phyloP scores from a whole-genome alignment of 2,113 vertebrate species.

The Brevimyrus niger region DNA sequence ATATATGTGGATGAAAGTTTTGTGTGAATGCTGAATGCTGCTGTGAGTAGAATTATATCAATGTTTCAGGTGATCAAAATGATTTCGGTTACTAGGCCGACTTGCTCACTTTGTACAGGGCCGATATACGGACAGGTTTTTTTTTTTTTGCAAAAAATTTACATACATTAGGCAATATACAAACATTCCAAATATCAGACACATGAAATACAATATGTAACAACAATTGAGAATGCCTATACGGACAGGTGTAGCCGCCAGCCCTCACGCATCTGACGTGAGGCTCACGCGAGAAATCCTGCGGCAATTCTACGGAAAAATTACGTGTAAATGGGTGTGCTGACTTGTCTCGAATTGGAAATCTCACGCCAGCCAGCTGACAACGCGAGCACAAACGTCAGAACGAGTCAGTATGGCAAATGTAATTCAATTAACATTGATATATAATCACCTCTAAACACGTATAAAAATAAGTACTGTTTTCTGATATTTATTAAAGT shows the following conservation, averaged over 20 bases:
- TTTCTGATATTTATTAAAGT: background rate
- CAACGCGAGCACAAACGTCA: background rate
- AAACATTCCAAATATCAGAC: too few species aligned
- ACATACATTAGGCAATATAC: too few species aligned
- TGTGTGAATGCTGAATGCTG: background rate
- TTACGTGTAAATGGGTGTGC: too few species aligned
- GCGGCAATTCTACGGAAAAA: too few species aligned
- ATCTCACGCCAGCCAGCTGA: too few species aligned
- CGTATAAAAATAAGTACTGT: background rate
- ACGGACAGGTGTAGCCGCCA: too few species aligned
- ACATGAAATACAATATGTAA: too few species aligned
- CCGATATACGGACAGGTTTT: background rate
- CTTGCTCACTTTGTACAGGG: background rate
- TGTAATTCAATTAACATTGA: background rate
- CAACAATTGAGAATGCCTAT: too few species aligned
- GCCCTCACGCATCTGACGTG: too few species aligned
- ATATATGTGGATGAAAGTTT: background rate
- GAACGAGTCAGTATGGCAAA: background rate
- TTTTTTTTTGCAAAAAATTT: too few species aligned
- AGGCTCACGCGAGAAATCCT: too few species aligned
- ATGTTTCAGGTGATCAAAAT: background rate
- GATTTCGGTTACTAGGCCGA: background rate
- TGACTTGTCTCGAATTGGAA: too few species aligned
- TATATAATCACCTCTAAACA: background rate
- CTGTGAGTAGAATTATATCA: background rate